Percentiles rank a stretch among this genome's conserved stretches.
These are phyloP conservation scores for Baryphthengus martii DNA, from an alignment of 2,113 vertebrate genomes.

Conservation along the genomic window DNA sequence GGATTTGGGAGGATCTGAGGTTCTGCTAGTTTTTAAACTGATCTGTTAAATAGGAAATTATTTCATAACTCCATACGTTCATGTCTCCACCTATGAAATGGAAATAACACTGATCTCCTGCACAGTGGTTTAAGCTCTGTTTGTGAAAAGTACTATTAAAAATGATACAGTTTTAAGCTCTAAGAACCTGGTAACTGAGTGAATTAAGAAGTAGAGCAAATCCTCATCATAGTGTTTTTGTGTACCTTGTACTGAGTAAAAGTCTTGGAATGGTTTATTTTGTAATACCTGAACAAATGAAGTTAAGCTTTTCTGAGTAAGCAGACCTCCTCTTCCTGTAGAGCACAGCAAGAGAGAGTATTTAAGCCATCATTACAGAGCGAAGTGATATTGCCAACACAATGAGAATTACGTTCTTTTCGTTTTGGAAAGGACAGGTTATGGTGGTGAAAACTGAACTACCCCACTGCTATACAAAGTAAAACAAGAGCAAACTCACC, in stretches of 20 bases:
- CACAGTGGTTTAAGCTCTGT: not conserved
- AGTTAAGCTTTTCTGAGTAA: not conserved
- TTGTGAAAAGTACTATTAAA: not conserved
- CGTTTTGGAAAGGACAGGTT: not conserved
- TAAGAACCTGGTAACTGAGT: not conserved
- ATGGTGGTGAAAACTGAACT: not conserved
- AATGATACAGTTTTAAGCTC: not conserved
- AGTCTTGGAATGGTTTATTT: not conserved
- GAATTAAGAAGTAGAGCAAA: not conserved
- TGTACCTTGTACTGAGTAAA: not conserved
- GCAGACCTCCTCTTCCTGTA: not conserved
- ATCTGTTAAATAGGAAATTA: not conserved
- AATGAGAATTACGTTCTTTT: not conserved
- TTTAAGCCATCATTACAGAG: not conserved
- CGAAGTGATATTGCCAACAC: not conserved
- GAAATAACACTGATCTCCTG: not conserved
- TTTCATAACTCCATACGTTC: not conserved
- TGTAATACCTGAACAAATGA: not conserved
- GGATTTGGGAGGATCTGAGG: not conserved
- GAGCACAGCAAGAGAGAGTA: not conserved
- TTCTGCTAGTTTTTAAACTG: not conserved
- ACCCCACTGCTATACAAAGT: not conserved
- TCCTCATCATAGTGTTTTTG: not conserved
- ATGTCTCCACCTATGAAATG: not conserved
- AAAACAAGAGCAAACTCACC: not conserved